Percentiles rank a stretch among this genome's conserved stretches.
phyloP scores from a whole-genome alignment of 2,888 invertebrate species.

The Torymus tubicola region DNA sequence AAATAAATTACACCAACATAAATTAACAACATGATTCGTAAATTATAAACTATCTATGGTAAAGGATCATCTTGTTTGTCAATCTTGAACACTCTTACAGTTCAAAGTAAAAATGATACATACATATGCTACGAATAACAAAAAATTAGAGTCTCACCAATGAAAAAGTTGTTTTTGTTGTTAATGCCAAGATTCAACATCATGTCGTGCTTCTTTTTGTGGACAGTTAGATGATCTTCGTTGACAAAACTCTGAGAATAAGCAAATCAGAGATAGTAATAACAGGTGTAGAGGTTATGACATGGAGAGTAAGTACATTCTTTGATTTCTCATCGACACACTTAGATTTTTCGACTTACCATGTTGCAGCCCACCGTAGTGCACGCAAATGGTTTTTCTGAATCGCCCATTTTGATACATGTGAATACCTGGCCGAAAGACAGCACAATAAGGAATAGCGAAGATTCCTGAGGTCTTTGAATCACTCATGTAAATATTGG shows the following conservation, averaged over 20 bases:
- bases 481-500: too few relatives aligned
- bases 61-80: too few relatives aligned
- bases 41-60: too few relatives aligned
- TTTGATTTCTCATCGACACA: not conserved
- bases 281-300: slow-evolving; percentile 33
- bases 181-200: slow-evolving; percentile 84
- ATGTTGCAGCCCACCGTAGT: slow-evolving; percentile 83
- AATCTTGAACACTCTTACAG: too few relatives aligned
- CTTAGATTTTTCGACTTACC: slow-evolving; percentile 73
- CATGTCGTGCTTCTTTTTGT: slow-evolving; percentile 91
- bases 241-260: slow-evolving; percentile 83
- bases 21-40: too few relatives aligned
- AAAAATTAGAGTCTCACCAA: slow-evolving; percentile 78
- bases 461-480: too few relatives aligned
- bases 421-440: not conserved
- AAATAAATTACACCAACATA: too few relatives aligned
- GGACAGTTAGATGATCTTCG: slow-evolving; percentile 88
- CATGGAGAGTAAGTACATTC: slow-evolving; percentile 5
- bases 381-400: slow-evolving; percentile 85
- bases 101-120: too few relatives aligned
- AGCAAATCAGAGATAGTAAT: slow-evolving; percentile 22
- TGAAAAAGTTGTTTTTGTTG: slow-evolving; percentile 80
- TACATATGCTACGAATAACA: not conserved
- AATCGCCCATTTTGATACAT: slow-evolving; percentile 76
- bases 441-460: too few relatives aligned